These are phyloP conservation scores for Pelecanus crispus DNA, from an alignment of 2,113 vertebrate genomes.

Conservation along the genomic window DNA sequence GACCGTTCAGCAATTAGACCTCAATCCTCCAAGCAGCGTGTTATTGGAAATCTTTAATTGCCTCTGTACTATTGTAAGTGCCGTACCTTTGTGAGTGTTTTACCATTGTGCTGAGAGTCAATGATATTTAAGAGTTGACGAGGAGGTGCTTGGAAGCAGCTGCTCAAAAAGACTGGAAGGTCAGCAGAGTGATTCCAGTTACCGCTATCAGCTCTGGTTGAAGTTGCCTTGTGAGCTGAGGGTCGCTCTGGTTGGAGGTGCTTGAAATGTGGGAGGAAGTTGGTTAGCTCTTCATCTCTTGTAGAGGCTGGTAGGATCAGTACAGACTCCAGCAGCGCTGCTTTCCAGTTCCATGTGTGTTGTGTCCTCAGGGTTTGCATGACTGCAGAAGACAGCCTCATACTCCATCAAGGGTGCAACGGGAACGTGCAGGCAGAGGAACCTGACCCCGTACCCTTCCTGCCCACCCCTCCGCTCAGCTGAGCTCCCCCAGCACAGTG, in stretches of 20 bases:
- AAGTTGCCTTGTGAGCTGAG: background rate
- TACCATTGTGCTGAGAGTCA: background rate
- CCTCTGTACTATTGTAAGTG: background rate
- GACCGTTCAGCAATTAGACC: background rate
- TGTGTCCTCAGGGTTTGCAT: background rate
- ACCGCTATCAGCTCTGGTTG: fast-evolving
- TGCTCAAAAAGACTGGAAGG: background rate
- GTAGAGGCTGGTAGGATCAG: background rate
- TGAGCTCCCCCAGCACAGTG: background rate
- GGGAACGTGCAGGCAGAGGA: background rate
- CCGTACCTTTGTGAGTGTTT: background rate
- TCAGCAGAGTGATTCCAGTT: background rate
- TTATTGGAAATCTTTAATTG: conserved; percentile 43
- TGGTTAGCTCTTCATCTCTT: background rate
- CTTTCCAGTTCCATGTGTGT: background rate
- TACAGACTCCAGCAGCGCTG: fast-evolving
- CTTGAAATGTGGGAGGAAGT: background rate
- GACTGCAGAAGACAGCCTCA: background rate
- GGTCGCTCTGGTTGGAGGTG: background rate
- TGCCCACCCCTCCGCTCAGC: background rate
- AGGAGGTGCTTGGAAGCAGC: background rate
- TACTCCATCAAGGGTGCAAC: background rate
- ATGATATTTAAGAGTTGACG: background rate
- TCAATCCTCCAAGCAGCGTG: background rate
- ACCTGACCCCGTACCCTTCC: conserved; percentile 39